These are phyloP conservation scores for Azorinus chamasolen DNA, from an alignment of 2,888 invertebrate genomes.

Conservation along the genomic window DNA sequence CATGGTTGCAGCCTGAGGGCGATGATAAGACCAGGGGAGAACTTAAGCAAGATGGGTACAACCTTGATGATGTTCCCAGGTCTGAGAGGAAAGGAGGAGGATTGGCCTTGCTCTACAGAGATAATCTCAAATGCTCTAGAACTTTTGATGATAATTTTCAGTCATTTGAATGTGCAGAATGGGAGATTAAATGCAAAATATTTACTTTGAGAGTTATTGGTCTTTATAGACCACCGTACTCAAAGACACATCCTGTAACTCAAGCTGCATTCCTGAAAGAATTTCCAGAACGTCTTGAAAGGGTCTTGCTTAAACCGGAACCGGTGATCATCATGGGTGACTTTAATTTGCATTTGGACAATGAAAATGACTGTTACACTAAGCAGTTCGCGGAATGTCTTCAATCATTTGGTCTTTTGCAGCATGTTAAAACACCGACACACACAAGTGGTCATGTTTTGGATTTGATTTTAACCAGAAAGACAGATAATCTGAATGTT, in stretches of 20 bases:
- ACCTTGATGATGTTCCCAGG: conserved; percentile 35
- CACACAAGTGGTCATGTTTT: conserved; percentile 10
- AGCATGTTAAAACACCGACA: conserved; percentile 11
- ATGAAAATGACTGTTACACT: conserved; percentile 23
- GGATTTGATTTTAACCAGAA: conserved; percentile 12
- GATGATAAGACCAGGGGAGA: conserved; percentile 39
- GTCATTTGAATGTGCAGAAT: conserved; percentile 36
- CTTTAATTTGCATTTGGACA: conserved; percentile 31
- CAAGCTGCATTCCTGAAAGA: background rate
- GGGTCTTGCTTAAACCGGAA: conserved; percentile 12
- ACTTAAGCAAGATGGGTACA: conserved; percentile 24
- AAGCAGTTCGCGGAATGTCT: conserved; percentile 30
- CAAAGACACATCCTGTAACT: conserved; percentile 15
- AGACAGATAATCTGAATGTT: conserved; percentile 10
- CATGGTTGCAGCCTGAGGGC: conserved; percentile 35
- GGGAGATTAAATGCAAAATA: conserved; percentile 23
- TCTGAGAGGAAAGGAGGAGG: conserved; percentile 28
- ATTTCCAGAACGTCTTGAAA: conserved; percentile 29
- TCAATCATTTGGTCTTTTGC: conserved; percentile 20
- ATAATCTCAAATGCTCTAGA: conserved; percentile 32
- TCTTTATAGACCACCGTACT: conserved; percentile 45
- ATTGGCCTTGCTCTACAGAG: conserved; percentile 17
- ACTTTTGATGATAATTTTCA: conserved; percentile 11
- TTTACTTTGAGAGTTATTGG: conserved; percentile 33
- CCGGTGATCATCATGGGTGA: conserved; percentile 29